These are phyloP conservation scores for Spea multiplicata DNA, from an alignment of 2,113 vertebrate species.

Conservation along the genomic window DNA sequence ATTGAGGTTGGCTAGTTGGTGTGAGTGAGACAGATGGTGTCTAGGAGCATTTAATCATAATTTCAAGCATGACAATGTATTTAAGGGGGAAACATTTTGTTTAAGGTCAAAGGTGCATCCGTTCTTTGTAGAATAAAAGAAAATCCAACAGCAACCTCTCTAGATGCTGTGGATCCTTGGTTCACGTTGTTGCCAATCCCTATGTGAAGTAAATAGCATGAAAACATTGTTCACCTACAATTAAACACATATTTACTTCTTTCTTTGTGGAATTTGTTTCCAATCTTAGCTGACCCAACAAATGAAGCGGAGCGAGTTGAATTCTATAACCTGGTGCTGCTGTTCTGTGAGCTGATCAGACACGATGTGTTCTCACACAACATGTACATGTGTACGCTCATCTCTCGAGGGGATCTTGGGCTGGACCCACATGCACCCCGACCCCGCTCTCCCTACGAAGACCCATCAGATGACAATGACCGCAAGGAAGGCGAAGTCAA, in stretches of 20 bases:
- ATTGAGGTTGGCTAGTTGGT: too few species aligned
- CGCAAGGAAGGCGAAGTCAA: conserved; percentile 86
- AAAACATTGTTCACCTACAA: background rate
- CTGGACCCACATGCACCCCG: conserved; percentile 89
- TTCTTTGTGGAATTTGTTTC: conserved; percentile 10
- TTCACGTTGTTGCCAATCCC: conserved; percentile 11
- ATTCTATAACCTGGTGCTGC: conserved; percentile 94
- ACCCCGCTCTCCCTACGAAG: conserved; percentile 90
- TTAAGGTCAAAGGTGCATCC: too few species aligned
- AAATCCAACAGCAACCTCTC: too few species aligned
- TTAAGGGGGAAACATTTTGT: too few species aligned
- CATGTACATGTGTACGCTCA: conserved; percentile 98
- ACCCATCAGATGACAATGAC: conserved; percentile 85
- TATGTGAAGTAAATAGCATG: background rate
- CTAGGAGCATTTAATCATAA: too few species aligned
- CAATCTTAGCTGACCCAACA: conserved; percentile 79
- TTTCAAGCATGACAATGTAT: too few species aligned
- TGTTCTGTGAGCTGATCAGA: conserved; percentile 96
- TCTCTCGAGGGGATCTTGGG: conserved; percentile 92
- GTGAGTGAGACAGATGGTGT: too few species aligned
- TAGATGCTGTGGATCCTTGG: too few species aligned
- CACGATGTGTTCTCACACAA: conserved; percentile 98
- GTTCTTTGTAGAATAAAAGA: too few species aligned
- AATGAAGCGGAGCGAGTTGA: conserved; percentile 93
- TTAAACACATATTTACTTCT: background rate